phyloP scores from a whole-genome alignment of 2,888 invertebrate species.

The Gerris lacustris region DNA sequence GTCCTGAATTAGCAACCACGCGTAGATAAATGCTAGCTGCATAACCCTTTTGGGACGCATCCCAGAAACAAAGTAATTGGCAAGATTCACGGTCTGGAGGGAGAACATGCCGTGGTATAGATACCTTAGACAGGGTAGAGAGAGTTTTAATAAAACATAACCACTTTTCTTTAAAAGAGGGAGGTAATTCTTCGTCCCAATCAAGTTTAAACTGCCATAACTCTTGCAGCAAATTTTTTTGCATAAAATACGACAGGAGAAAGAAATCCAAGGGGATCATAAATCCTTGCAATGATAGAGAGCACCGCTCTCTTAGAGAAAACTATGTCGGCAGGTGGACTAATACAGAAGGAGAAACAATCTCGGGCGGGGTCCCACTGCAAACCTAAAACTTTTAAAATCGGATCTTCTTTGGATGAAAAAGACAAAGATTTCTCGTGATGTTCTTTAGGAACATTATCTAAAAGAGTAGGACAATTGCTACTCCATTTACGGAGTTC shows the following conservation, averaged over 20 bases:
- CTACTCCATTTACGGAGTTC: conserved; percentile 26
- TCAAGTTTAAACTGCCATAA: not conserved
- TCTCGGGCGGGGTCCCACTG: conserved; percentile 2
- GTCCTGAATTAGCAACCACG: not conserved
- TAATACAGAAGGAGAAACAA: not conserved
- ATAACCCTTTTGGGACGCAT: not conserved
- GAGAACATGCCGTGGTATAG: not conserved
- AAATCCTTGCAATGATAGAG: not conserved
- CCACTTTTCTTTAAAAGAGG: not conserved
- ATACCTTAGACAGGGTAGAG: not conserved
- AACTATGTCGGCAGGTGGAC: not conserved
- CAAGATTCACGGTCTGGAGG: not conserved
- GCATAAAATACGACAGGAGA: not conserved
- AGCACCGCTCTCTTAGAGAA: not conserved
- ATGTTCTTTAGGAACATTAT: not conserved
- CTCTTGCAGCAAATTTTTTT: not conserved
- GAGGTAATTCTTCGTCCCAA: not conserved
- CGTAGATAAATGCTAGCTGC: not conserved
- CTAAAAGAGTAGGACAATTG: not conserved
- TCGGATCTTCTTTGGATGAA: conserved; percentile 9
- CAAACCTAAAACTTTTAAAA: conserved; percentile 11
- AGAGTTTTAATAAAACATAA: not conserved
- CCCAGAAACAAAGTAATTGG: not conserved
- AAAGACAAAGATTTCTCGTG: not conserved
- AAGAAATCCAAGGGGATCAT: not conserved